Conservation (phyloP, 2,888 invertebrate genomes). For the Cantharis flavilabris region DNA sequence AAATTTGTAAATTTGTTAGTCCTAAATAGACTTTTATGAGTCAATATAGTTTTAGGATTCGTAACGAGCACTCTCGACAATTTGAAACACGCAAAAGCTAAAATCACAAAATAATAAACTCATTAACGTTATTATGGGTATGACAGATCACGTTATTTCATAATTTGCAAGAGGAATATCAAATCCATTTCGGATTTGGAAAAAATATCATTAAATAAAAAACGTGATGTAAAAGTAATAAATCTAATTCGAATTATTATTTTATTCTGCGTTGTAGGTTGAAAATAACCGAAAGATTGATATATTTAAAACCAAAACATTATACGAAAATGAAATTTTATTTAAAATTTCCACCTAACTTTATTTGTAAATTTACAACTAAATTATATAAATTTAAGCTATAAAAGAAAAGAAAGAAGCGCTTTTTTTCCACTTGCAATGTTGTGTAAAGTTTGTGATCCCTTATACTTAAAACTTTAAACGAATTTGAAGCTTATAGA, state of each 20-base stretch:
- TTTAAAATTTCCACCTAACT: neutral
- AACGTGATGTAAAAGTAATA: neutral
- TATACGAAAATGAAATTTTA: neutral
- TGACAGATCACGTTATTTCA: neutral
- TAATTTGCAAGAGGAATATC: neutral
- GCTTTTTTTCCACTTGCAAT: constrained; percentile 5
- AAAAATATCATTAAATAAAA: neutral
- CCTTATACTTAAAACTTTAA: constrained; percentile 36
- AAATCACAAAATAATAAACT: neutral
- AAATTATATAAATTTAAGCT: neutral
- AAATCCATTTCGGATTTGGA: neutral
- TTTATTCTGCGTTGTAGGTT: neutral
- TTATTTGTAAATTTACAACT: neutral
- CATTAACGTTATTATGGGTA: neutral
- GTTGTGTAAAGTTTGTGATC: constrained; percentile 27
- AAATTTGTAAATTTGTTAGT: neutral
- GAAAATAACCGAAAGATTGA: neutral
- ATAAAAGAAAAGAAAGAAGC: constrained; percentile 5
- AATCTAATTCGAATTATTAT: neutral
- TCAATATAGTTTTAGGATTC: neutral
- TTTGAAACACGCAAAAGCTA: neutral
- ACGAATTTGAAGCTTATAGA: constrained; percentile 35
- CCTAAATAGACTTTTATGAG: neutral
- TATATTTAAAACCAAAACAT: neutral
- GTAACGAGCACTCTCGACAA: neutral